Percentiles rank a stretch among this genome's conserved stretches.
Conservation (phyloP, 2,113 vertebrate species). For the Melanerpes aurifrons region DNA sequence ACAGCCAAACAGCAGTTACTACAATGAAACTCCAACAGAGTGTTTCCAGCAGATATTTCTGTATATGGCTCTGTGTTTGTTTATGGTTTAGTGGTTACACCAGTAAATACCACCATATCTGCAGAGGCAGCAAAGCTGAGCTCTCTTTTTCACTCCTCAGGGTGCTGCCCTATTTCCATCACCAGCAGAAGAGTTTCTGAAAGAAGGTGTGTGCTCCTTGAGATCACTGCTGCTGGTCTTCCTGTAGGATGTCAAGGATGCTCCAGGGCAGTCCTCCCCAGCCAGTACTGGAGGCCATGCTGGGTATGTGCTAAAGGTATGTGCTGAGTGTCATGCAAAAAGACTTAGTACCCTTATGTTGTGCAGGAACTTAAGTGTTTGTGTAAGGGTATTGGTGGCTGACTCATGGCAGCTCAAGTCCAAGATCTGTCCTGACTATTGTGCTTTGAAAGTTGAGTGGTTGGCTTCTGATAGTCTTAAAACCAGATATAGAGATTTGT, state of each 20-base stretch:
- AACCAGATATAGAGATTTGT: not conserved
- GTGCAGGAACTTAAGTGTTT: not conserved
- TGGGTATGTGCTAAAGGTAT: not conserved
- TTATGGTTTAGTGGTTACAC: not conserved
- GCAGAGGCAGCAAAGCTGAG: not conserved
- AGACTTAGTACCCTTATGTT: not conserved
- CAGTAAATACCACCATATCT: not conserved
- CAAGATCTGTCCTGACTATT: not conserved
- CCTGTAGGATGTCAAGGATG: not conserved
- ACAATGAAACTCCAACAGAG: not conserved
- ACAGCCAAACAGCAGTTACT: not conserved
- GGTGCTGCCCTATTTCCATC: not conserved
- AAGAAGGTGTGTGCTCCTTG: not conserved
- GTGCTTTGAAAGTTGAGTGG: not conserved
- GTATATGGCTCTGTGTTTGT: not conserved
- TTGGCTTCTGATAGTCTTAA: not conserved
- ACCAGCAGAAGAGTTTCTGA: not conserved
- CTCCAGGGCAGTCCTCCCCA: not conserved
- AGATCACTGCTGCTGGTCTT: not conserved
- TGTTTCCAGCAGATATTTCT: not conserved
- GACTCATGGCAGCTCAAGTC: fast-evolving
- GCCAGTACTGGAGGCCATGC: not conserved
- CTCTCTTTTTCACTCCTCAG: not conserved
- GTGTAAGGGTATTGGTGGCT: not conserved
- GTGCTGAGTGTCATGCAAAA: not conserved